phyloP scores from a whole-genome alignment of 2,888 invertebrate genomes.

The Buathra laborator region DNA sequence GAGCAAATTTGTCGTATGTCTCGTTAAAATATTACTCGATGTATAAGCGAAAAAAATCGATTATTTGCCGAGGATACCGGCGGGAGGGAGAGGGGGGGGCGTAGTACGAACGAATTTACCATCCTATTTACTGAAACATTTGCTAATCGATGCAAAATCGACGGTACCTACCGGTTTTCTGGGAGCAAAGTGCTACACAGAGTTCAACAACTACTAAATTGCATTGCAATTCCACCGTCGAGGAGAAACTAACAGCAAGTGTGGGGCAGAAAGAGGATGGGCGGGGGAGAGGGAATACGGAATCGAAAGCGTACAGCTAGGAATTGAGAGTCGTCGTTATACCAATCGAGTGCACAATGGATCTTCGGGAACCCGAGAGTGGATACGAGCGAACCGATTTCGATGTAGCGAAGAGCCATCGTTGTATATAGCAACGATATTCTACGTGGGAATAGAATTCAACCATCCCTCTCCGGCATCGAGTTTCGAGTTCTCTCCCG shows the following conservation, averaged over 20 bases:
- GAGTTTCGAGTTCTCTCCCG: slow-evolving; percentile 47
- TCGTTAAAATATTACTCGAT: neutral
- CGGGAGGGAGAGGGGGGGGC: too few species aligned
- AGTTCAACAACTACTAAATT: slow-evolving; percentile 19
- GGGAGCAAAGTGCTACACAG: neutral
- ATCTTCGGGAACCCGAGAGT: slow-evolving; percentile 29
- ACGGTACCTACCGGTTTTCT: neutral
- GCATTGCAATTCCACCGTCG: slow-evolving; percentile 41
- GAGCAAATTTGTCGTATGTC: neutral
- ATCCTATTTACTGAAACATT: neutral
- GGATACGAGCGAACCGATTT: slow-evolving; percentile 22
- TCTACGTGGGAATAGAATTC: slow-evolving; percentile 42
- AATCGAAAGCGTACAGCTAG: slow-evolving; percentile 23
- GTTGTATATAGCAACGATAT: slow-evolving; percentile 7
- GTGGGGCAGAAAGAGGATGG: neutral
- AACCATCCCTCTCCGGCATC: slow-evolving; percentile 37
- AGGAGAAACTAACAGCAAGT: slow-evolving; percentile 26
- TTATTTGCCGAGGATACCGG: neutral
- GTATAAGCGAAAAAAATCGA: neutral
- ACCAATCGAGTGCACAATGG: slow-evolving; percentile 25
- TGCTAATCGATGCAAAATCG: slow-evolving; percentile 3
- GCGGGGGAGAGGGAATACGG: neutral
- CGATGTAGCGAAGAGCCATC: slow-evolving; percentile 14
- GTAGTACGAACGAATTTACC: neutral
- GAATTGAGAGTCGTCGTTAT: slow-evolving; percentile 29